Evolutionary conservation across 2,888 invertebrate species (phyloP), one percentile per base, ranked within the genome.

Genomic region (Coleophora deauratella): DNA sequence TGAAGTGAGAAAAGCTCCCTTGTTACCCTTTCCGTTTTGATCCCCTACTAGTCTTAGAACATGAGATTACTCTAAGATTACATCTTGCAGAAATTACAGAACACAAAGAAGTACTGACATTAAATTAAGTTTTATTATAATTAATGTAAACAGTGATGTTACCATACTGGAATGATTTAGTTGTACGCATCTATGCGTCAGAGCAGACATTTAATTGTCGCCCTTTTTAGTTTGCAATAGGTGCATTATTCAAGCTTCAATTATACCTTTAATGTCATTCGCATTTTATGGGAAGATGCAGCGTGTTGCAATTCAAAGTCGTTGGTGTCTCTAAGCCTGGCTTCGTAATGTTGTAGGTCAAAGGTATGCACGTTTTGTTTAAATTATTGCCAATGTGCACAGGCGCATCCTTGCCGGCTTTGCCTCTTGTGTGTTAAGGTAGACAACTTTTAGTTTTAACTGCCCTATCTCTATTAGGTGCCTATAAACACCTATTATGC

Each of bases 361-460:
- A 68, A 76, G 73, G 76, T 74, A 67, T 62, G 59, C 70, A 72
- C 68, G 72, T 67, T 71, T 67, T 65, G 66, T 71, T 70, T 70
- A 62, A 70, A 64, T 69, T 67, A 71, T 64, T 63, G 54, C 56
- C 58, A 54, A 61, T 62, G 49, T 59, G 48, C 54, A 44, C 51
- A 45, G 44, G 54, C 53, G 57, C 66, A 72, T 76, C 74, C 65
- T 65, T 60, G 66, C 52, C 48, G 51, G 43, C 50, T 57, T n/a
- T n/a, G n/a, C n/a, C n/a, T n/a, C n/a, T n/a, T n/a, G n/a, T 66
- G 60, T 75, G 74, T 68, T 72, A 74, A 75, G 74, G 74, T 41
- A 62, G 72, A 63, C 73, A 71, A 71, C 73, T 72, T 71, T 71
- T 69, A 65, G 65, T 55, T 62, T 21, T 21, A n/a, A 21, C 21